Evolutionary conservation across 2,888 invertebrate species (phyloP).

Genomic region (Coleophora deauratella): DNA sequence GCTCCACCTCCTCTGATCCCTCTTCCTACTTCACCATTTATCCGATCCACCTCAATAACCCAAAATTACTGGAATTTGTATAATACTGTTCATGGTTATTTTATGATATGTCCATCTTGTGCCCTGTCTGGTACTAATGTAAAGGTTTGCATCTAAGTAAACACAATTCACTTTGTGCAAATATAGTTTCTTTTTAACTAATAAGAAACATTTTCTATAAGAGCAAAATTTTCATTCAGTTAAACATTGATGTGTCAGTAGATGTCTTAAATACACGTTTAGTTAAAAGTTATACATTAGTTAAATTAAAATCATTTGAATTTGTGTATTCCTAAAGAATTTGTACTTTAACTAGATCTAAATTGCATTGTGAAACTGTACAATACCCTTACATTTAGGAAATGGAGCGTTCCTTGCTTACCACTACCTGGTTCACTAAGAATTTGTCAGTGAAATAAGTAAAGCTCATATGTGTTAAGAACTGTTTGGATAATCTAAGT

Average conservation of each 20-base stretch:
- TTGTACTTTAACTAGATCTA: conserved; percentile 74
- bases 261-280: conserved; percentile 60
- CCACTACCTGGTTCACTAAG: conserved; percentile 54
- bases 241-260: conserved; percentile 64
- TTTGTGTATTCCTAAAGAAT: conserved; percentile 67
- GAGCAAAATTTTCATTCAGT: conserved; percentile 56
- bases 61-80: conserved; percentile 59
- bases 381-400: conserved; percentile 68
- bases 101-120: conserved; percentile 53
- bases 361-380: conserved; percentile 69
- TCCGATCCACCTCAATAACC: conserved; percentile 41
- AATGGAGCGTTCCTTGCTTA: conserved; percentile 66
- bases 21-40: conserved; percentile 37
- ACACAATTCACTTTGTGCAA: conserved; percentile 53
- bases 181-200: conserved; percentile 59
- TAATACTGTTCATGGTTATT: conserved; percentile 45
- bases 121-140: conserved; percentile 48
- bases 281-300: conserved; percentile 63
- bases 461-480: conserved; percentile 66
- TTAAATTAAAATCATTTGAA: conserved; percentile 68
- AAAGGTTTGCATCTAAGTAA: conserved; percentile 57
- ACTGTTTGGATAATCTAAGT: conserved; percentile 69
- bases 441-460: conserved; percentile 62
- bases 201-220: conserved; percentile 63
- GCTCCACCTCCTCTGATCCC: conserved; percentile 37